Conservation (phyloP, 2,113 vertebrate species). For the Copsychus sechellarum region DNA sequence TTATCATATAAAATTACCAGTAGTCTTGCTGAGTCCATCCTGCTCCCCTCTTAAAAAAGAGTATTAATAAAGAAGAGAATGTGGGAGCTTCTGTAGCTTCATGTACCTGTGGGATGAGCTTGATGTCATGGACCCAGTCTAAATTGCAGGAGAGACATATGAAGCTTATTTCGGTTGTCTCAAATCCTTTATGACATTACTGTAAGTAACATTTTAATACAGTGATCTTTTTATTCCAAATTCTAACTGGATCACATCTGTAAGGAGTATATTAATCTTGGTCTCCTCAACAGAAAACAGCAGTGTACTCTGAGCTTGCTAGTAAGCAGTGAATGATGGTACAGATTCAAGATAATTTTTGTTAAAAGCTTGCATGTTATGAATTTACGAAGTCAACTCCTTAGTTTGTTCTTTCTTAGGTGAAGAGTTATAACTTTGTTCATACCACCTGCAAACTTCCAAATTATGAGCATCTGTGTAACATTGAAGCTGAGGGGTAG, state of each 20-base stretch:
- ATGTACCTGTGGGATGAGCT: background rate
- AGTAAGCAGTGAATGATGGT: background rate
- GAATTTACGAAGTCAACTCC: background rate
- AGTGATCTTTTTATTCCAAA: background rate
- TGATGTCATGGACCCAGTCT: rapidly evolving
- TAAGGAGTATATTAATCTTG: background rate
- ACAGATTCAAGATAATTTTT: background rate
- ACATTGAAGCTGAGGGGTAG: background rate
- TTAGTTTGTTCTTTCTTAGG: background rate
- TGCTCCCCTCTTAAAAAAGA: background rate
- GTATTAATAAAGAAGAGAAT: background rate
- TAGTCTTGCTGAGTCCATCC: background rate
- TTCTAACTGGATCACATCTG: background rate
- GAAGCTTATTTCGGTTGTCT: background rate
- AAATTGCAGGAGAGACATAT: background rate
- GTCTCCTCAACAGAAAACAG: background rate
- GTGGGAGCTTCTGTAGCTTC: background rate
- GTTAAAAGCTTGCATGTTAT: background rate
- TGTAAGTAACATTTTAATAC: background rate
- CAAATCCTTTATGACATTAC: background rate
- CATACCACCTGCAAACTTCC: background rate
- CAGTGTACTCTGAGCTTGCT: background rate
- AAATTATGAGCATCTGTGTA: background rate
- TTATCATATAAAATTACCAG: background rate
- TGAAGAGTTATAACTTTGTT: background rate